phyloP scores from a whole-genome alignment of 2,797 vertebrate species.

The Epinephelus coioides region DNA sequence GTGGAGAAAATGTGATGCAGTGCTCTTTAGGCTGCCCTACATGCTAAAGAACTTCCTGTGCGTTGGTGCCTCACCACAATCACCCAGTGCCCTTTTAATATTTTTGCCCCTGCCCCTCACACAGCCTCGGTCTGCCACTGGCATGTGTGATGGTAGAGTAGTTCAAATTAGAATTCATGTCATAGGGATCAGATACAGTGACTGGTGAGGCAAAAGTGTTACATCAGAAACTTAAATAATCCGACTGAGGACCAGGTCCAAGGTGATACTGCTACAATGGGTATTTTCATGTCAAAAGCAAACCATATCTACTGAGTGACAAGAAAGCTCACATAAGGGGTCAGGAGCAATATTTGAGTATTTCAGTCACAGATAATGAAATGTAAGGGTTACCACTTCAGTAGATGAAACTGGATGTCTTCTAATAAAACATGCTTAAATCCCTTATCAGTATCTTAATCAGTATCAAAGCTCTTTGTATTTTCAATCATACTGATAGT shows the following conservation, averaged over 20 bases:
- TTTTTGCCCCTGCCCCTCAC: neutral
- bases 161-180: constrained; percentile 14
- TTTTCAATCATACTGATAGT: neutral
- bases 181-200: constrained; percentile 4
- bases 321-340: neutral
- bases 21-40: no score
- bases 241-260: neutral
- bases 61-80: neutral
- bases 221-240: constrained; percentile 9
- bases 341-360: constrained; percentile 11
- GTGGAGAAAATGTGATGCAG: no score
- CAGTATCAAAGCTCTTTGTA: neutral
- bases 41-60: no score
- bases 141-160: neutral
- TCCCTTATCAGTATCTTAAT: constrained; percentile 3
- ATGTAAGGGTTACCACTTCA: neutral
- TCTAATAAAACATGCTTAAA: constrained; percentile 6
- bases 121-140: neutral
- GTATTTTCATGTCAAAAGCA: constrained; percentile 18
- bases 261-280: neutral
- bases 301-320: constrained; percentile 9
- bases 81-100: neutral
- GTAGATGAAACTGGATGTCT: neutral
- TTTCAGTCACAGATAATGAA: constrained; percentile 8
- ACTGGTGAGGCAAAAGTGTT: neutral